Base-by-base conservation (phyloP, 1,140 invertebrate species). In the Papilio dardanus region DNA sequence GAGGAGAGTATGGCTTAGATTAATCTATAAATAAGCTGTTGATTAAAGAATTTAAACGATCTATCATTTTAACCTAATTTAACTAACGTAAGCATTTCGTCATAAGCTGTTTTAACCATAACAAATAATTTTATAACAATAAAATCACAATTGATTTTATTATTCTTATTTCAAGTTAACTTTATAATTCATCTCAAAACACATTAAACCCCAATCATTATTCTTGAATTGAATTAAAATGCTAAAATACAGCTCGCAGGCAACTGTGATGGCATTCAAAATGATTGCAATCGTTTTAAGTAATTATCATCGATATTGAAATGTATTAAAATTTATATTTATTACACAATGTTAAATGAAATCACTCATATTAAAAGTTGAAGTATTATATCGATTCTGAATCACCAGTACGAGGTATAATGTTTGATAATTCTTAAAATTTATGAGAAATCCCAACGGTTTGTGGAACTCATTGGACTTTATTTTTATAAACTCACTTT, bases 251-350 rank as follows among this genome's bases (percentile, higher is more conserved):
- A 24, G 50, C 50, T 54, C 50, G 50, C 50, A 54, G 50, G 50
- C 50, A 54, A 54, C 21, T 24, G 21, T 21, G 50, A 54, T 24
- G 50, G 50, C 21, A 54, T 54, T 54, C 24, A 28, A 54, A 54
- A 24, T 54, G 19, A 54, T 54, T 54, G 50, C 21, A 54, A 54
- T 54, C 19, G 50, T 54, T 24, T 54, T 28, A n/a, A 21, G 16
- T 54, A 54, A 54, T 24, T 50, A 50, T 50, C 12, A 50, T 50
- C 21, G 50, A 7, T 12, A 58, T 58, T 62, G 24, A 62, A 30
- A 62, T 62, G 24, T 62, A 28, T 62, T 62, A 62, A 62, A 62
- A 24, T 62, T 62, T 62, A 62, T 62, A 30, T 30, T 62, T 14
- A 62, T 62, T 62, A 62, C 54, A 30, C 54, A 30, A 62, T 14